Percentiles rank a stretch among this genome's conserved stretches.
Conservation (phyloP, 2,888 invertebrate species). For the Autographa pulchrina region DNA sequence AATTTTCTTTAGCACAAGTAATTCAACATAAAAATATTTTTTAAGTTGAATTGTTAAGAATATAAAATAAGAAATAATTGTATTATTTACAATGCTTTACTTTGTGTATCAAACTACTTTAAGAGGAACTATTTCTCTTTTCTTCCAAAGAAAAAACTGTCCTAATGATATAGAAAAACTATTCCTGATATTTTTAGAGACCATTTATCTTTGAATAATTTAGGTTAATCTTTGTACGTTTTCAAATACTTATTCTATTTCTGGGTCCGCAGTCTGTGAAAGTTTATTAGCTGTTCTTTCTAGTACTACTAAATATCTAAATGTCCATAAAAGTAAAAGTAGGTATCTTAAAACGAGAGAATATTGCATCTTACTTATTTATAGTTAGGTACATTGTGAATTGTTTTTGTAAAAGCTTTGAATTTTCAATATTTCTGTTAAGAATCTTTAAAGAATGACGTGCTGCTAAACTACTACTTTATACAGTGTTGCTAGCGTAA, state of each 20-base stretch:
- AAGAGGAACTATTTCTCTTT: neutral
- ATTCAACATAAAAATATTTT: no score
- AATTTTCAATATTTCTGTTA: no score
- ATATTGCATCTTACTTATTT: no score
- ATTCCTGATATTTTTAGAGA: neutral
- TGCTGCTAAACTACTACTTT: no score
- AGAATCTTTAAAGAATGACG: no score
- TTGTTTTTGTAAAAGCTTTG: no score
- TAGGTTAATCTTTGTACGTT: neutral
- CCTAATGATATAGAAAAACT: neutral
- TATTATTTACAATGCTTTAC: constrained; percentile 3
- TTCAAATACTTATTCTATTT: constrained; percentile 2
- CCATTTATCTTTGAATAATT: constrained; percentile 4
- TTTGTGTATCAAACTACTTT: neutral
- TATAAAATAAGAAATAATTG: neutral
- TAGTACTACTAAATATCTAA: neutral
- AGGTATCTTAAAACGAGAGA: no score
- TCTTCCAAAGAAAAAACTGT: neutral
- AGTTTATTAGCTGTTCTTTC: neutral
- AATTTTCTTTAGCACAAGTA: neutral
- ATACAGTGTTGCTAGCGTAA: no score
- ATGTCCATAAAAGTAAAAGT: neutral
- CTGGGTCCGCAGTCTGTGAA: neutral
- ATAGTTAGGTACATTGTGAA: no score
- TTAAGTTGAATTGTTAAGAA: no score